Base-by-base conservation (phyloP, 1,140 invertebrate genomes). In the Apis laboriosa region DNA sequence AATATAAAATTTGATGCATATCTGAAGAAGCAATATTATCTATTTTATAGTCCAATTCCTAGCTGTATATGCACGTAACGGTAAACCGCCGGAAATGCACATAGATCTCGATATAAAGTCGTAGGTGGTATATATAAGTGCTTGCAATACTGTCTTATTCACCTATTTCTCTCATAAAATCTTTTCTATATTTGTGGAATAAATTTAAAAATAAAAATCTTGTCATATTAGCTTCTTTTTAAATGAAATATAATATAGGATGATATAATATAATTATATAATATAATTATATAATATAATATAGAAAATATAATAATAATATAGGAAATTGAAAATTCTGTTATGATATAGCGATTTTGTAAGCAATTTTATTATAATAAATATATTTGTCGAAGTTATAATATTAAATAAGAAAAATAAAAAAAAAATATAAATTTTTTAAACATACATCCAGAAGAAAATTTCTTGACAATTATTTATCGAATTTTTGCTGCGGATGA, bases 21-120 rank as follows among this genome's bases (percentile, higher is more conserved):
- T 61, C 55, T n/a, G 21, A 17, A 51, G 66, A n/a, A 74, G 56
- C 83, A 68, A 82, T 82, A 82, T 84, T 82, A 80, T 70, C 73
- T 61, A 53, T 60, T 66, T 82, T 82, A 64, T 71, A 79, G 58
- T 84, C 73, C 73, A 82, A 82, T 84, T 84, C 67, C 73, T 63
- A 64, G 80, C 43, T n/a, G 55, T 64, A 64, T 66, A 55, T 34
- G 73, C 72, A 71, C 63, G 74, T 63, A 72, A 83, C 60, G 82
- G 82, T 60, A 56, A 78, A 84, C 77, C 77, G 61, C 68, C 70
- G 55, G 82, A 80, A 80, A 84, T 73, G 70, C 70, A 78, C 34
- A 56, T 78, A 73, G 77, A 66, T 73, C 77, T 84, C 43, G 77
- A 61, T 77, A 77, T 68, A 80, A 77, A 67, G 28, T 24, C 56